Evolutionary conservation across 1,140 invertebrate species (phyloP).

Genomic region (Pararge aegeria): DNA sequence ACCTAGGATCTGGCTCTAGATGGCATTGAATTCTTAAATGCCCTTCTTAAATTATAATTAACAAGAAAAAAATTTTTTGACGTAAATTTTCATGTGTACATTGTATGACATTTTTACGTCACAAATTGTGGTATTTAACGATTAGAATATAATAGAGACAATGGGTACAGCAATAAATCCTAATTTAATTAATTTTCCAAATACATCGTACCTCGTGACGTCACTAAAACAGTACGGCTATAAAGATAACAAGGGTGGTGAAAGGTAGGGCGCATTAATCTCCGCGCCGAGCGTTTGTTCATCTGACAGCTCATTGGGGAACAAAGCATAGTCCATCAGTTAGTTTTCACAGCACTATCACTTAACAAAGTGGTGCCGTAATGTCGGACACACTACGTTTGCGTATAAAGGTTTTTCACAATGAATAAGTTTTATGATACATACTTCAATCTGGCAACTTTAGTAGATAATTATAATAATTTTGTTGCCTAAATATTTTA

Average conservation of each 20-base stretch:
- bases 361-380: conserved; percentile 57
- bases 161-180: conserved; percentile 7
- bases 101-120: no score
- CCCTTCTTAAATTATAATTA: no score
- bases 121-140: no score
- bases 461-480: no score
- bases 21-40: no score
- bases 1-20: no score
- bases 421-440: background rate
- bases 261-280: conserved; percentile 59
- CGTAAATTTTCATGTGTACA: no score
- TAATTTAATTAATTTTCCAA: conserved; percentile 36
- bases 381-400: conserved; percentile 49
- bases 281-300: conserved; percentile 50
- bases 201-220: conserved; percentile 47
- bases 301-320: conserved; percentile 67
- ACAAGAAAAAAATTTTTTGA: no score
- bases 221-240: conserved; percentile 50
- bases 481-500: no score
- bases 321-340: conserved; percentile 67
- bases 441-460: no score
- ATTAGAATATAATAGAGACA: no score
- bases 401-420: background rate
- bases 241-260: conserved; percentile 56
- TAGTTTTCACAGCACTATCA: conserved; percentile 53